Evolutionary conservation across 2,888 invertebrate genomes (phyloP), one percentile per base, ranked within the genome.

Genomic region (Eupithecia insigniata): DNA sequence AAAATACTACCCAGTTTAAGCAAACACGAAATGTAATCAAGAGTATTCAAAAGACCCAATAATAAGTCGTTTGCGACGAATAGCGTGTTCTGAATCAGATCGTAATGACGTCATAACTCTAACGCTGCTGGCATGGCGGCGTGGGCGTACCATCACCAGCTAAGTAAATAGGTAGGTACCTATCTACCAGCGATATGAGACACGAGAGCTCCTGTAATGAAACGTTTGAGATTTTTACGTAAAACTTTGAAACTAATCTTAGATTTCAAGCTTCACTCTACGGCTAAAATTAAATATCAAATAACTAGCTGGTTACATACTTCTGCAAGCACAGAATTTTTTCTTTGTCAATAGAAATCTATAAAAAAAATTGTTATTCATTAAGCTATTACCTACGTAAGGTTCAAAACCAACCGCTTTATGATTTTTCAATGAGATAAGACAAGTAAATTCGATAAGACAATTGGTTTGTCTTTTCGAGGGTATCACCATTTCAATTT

Each of bases 101-200:
- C 61, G 68, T 34, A 7, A 26, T 76, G 74, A 76, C 70, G 74
- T 74, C 75, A 73, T 16, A 36, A 34, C 55, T 30, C 14, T 32
- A 67, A 68, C 70, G 70, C 58, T 46, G 46, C n/a, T n/a, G n/a
- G 12, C 34, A 12, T 12, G 36, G 36, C 36, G 62, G 70, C 68
- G 72, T 66, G 68, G 72, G 66, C 68, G 70, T 51, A 10, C 46
- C 46, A 46, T 65, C 62, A 71, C 69, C 76, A 76, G 64, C 73
- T 77, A 72, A 70, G 70, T 65, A 73, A 75, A 75, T 72, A n/a
- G n/a, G n/a, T n/a, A n/a, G n/a, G n/a, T n/a, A n/a, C n/a, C n/a
- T n/a, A n/a, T n/a, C n/a, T n/a, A 70, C 28, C 60, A 18, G 28
- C 30, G 30, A 60, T 60, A 67, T 61, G 39, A 18, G 32, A 67